Conservation (phyloP, 2,797 vertebrate genomes). For the Enteromius anoplus region DNA sequence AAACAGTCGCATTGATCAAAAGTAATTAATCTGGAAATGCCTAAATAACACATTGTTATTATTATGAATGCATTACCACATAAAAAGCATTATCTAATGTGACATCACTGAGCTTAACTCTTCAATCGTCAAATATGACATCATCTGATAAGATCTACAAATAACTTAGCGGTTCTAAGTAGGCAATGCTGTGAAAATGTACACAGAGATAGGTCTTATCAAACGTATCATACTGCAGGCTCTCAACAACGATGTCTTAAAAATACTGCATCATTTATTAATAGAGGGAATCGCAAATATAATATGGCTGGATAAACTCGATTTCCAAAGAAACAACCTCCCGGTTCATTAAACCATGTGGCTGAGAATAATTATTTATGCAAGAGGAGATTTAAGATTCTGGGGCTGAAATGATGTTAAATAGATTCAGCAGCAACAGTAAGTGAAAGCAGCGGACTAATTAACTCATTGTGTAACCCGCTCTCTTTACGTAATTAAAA, state of each 20-base stretch:
- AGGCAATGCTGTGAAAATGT: conserved; percentile 31
- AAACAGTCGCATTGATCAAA: conserved; percentile 10
- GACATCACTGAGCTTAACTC: conserved; percentile 28
- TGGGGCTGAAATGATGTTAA: neutral
- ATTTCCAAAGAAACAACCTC: conserved; percentile 54
- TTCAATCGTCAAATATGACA: conserved; percentile 42
- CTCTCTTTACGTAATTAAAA: conserved; percentile 51
- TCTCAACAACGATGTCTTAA: conserved; percentile 6
- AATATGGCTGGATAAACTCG: neutral
- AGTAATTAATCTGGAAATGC: neutral
- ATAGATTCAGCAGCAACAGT: neutral
- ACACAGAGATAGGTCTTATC: conserved; percentile 28
- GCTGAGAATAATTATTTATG: conserved; percentile 13
- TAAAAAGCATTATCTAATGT: conserved; percentile 18
- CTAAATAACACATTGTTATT: conserved; percentile 3
- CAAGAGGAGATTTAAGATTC: neutral
- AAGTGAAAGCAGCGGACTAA: conserved; percentile 27
- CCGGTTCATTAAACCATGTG: neutral
- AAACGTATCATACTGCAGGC: conserved; percentile 26
- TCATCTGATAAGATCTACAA: conserved; percentile 48
- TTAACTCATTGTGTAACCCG: conserved; percentile 29
- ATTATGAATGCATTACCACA: conserved; percentile 3
- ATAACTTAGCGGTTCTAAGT: conserved; percentile 33
- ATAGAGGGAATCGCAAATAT: conserved; percentile 18
- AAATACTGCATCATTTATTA: conserved; percentile 19